Conservation (phyloP, 2,888 invertebrate species). For the Hypercompe scribonia region DNA sequence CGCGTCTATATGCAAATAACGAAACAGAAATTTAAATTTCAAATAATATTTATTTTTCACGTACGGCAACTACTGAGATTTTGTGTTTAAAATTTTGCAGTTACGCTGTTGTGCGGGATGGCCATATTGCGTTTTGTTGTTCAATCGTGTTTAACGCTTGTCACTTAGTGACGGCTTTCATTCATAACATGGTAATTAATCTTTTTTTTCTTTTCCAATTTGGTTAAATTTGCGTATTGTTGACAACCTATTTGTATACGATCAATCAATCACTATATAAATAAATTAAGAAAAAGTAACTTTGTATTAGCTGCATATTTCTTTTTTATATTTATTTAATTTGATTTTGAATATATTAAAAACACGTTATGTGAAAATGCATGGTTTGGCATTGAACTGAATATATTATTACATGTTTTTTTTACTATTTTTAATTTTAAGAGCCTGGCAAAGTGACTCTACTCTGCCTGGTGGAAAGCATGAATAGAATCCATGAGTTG, state of each 20-base stretch:
- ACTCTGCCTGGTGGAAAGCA: too few relatives aligned
- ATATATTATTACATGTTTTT: too few relatives aligned
- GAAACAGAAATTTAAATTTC: constrained; percentile 79
- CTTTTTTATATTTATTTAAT: not conserved
- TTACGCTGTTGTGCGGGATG: constrained; percentile 58
- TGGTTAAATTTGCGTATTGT: constrained; percentile 30
- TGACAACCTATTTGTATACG: constrained; percentile 21
- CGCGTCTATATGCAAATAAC: constrained; percentile 82
- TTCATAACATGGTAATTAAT: constrained; percentile 46
- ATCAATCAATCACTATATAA: constrained; percentile 47
- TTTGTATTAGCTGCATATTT: not conserved
- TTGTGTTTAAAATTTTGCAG: constrained; percentile 67
- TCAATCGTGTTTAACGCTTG: constrained; percentile 69
- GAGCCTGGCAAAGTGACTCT: too few relatives aligned
- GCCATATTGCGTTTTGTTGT: constrained; percentile 57
- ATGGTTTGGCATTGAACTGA: too few relatives aligned
- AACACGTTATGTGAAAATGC: too few relatives aligned
- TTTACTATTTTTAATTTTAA: too few relatives aligned
- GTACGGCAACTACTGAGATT: constrained; percentile 65
- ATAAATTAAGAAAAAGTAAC: constrained; percentile 8
- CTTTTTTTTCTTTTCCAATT: constrained; percentile 18
- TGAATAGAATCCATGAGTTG: too few relatives aligned
- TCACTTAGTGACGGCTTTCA: constrained; percentile 58
- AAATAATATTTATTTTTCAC: constrained; percentile 81
- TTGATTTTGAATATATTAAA: not conserved